Percentiles rank a stretch among this genome's conserved stretches.
Conservation (phyloP, 2,888 invertebrate genomes). For the Conops quadrifasciatus region DNA sequence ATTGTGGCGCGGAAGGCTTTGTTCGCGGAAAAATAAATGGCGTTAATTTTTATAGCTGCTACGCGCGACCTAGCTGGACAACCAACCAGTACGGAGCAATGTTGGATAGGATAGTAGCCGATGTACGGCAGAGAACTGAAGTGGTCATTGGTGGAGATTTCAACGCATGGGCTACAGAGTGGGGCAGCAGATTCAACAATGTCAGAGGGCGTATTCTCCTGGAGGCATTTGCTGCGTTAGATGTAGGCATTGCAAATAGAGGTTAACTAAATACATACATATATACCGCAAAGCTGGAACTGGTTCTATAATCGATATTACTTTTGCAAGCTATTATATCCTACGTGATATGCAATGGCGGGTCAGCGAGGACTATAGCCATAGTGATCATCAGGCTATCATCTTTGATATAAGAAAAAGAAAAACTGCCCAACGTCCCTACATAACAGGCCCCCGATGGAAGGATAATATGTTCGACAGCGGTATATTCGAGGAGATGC, state of each 20-base stretch:
- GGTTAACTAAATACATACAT: not conserved
- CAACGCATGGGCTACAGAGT: not conserved
- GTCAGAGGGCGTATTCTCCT: not conserved
- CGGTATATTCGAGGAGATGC: too few species aligned
- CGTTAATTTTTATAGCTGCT: not conserved
- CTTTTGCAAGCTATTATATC: not conserved
- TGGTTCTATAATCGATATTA: not conserved
- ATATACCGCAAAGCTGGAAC: not conserved
- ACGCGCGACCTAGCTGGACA: not conserved
- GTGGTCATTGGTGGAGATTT: not conserved
- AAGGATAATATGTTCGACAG: too few species aligned
- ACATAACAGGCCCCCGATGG: too few species aligned
- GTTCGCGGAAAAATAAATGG: not conserved
- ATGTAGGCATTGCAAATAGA: not conserved
- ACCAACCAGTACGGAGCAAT: not conserved
- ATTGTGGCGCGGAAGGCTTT: too few species aligned
- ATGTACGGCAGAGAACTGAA: not conserved
- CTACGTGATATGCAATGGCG: too few species aligned
- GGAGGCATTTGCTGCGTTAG: not conserved
- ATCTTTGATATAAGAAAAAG: not conserved
- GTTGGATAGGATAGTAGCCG: not conserved
- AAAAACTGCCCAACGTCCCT: not conserved
- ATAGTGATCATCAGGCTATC: not conserved
- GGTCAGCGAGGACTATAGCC: not conserved
- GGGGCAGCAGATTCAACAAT: not conserved